Evolutionary conservation across 23 tunicate genomes (phyloP).

Genomic region (Styela plicata): DNA sequence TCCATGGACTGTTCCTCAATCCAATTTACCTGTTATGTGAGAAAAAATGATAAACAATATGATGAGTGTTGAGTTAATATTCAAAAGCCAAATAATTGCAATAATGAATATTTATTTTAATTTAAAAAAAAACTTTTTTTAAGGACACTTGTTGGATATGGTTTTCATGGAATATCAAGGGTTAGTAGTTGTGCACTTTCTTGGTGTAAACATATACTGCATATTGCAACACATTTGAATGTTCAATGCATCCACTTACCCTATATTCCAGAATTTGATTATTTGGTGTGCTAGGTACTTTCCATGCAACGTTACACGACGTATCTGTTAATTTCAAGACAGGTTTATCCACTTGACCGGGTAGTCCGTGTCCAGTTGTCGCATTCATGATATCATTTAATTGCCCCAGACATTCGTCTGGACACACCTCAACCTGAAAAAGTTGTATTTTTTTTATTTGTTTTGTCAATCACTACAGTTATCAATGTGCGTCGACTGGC

Average conservation of each 20-base stretch:
- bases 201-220: background rate
- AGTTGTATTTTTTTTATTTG: background rate
- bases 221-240: background rate
- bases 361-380: background rate
- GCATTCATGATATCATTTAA: background rate
- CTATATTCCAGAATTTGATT: background rate
- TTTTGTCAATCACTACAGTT: no score
- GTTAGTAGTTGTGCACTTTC: background rate
- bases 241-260: background rate
- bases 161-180: background rate
- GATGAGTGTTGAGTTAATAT: no score
- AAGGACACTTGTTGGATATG: no score
- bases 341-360: background rate
- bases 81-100: no score
- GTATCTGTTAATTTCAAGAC: background rate
- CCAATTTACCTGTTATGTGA: background rate
- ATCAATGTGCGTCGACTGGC: no score
- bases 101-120: no score
- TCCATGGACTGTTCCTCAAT: background rate
- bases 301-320: background rate
- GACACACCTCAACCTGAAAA: background rate
- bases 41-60: no score
- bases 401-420: background rate
- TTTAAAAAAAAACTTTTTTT: no score
- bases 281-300: background rate